Base-by-base conservation (phyloP, 1,140 invertebrate genomes). In the Harpegnathos saltator region DNA sequence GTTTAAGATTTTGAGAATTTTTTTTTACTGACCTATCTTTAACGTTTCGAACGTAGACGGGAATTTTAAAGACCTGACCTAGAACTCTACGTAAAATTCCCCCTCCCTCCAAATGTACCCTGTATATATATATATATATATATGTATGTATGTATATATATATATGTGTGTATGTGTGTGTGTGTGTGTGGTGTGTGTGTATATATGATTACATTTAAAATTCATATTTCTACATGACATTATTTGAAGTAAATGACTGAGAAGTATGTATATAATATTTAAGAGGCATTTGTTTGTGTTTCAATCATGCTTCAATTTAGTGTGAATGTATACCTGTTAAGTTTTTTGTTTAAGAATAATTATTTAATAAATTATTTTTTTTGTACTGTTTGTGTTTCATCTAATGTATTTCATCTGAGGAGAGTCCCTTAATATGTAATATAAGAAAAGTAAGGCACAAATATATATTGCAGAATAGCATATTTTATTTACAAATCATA, bases 351-450 rank as follows among this genome's bases (percentile, higher is more conserved):
- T 29, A 48, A 72, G 24, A 22, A 63, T 52, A 33, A 78, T 86
- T 73, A 56, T 87, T 86, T 89, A 90, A 90, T 91, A 89, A 90
- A 90, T 89, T 91, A 89, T 89, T 91, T 91, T 88, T 89, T 91
- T 91, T 87, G 26, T 82, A 89, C 54, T 26, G 26, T 82, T 62
- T 62, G 24, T 48, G 7, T 54, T 12, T 50, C 17, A 26, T 63
- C 54, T 61, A n/a, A n/a, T n/a, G n/a, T n/a, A n/a, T 29, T 14
- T 68, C 56, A 4, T 52, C 11, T 14, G 14, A 14, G 48, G 50
- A 38, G 26, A n/a, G 12, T 56, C 29, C 48, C 52, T 14, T 44
- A 75, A 14, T 11, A 33, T 24, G 33, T 66, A 68, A 85, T 65
- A 62, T 66, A 85, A 86, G 89, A 90, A 66, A 69, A 71, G 61